Conservation (phyloP, 2,888 invertebrate genomes). For the Diplolepis rosae region DNA sequence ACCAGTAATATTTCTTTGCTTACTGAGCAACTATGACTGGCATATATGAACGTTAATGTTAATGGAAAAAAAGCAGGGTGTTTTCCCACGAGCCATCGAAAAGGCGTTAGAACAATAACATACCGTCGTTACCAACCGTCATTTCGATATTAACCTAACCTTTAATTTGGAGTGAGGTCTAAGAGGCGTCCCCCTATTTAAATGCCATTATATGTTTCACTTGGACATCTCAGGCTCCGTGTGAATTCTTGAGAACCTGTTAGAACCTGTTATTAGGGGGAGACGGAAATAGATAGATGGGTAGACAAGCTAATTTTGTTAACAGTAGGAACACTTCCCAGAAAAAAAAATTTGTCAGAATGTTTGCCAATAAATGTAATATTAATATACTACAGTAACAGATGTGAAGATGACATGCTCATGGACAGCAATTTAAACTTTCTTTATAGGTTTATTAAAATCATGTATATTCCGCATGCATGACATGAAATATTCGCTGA, state of each 20-base stretch:
- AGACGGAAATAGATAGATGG: constrained; percentile 52
- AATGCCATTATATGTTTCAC: constrained; percentile 71
- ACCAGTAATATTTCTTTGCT: background rate
- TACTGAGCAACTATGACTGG: constrained; percentile 58
- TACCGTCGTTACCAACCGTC: constrained; percentile 58
- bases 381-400: no score
- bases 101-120: constrained; percentile 64
- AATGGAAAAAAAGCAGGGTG: constrained; percentile 52
- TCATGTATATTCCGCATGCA: no score
- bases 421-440: no score
- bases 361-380: no score
- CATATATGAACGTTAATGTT: constrained; percentile 46
- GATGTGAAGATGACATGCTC: no score
- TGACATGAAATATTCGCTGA: no score
- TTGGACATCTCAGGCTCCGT: constrained; percentile 64
- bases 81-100: constrained; percentile 59
- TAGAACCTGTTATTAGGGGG: constrained; percentile 61
- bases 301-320: background rate
- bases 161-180: constrained; percentile 63
- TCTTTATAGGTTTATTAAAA: no score
- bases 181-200: constrained; percentile 59
- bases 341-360: no score
- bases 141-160: constrained; percentile 69
- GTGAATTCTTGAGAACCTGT: constrained; percentile 70
- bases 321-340: background rate